phyloP scores from a whole-genome alignment of 2,113 vertebrate genomes.

The Tenrec ecaudatus region DNA sequence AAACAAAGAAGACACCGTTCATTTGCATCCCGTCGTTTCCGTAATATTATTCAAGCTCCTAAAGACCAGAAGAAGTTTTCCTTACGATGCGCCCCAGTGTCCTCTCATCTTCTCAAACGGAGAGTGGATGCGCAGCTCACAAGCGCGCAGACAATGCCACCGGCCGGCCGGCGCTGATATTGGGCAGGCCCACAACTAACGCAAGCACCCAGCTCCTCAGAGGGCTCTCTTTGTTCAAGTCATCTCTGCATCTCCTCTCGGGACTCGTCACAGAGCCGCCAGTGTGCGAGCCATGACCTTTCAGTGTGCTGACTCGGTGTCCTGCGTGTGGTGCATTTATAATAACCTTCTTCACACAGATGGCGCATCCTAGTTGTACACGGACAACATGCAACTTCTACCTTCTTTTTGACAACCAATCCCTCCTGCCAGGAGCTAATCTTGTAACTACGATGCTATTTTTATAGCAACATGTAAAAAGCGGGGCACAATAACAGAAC shows the following conservation, averaged over 20 bases:
- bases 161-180: neutral
- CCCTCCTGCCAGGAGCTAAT: no score
- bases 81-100: neutral
- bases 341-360: no score
- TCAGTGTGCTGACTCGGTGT: neutral
- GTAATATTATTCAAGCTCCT: neutral
- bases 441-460: no score
- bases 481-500: no score
- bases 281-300: neutral
- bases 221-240: neutral
- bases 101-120: neutral
- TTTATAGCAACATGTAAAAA: no score
- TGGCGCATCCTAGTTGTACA: no score
- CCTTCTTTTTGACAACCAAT: no score
- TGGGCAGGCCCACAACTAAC: no score
- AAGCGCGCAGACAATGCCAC: rapidly evolving
- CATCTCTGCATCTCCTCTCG: neutral
- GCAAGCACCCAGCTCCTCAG: no score
- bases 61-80: neutral
- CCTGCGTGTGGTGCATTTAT: neutral
- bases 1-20: neutral
- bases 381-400: no score
- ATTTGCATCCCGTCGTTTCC: neutral
- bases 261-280: neutral
- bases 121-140: neutral